Conservation (phyloP, 2,797 vertebrate species). For the Serranus cabrilla region DNA sequence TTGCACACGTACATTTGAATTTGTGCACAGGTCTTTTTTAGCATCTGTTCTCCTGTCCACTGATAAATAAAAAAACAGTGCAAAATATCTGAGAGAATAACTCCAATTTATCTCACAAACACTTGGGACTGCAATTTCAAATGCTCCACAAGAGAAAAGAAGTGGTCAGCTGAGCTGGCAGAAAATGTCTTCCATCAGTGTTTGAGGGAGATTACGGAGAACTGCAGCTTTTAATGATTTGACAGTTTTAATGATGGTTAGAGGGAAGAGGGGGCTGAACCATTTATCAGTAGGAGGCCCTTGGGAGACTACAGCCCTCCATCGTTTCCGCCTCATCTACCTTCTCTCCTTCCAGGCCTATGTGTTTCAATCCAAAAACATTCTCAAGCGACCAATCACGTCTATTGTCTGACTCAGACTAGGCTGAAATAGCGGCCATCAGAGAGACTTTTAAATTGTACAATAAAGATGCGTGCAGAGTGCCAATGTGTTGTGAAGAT, state of each 20-base stretch:
- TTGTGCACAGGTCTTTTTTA: conserved; percentile 3
- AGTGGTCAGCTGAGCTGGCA: conserved; percentile 11
- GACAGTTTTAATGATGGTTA: conserved; percentile 66
- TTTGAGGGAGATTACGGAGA: conserved; percentile 17
- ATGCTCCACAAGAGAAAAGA: conserved; percentile 21
- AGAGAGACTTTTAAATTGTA: conserved; percentile 10
- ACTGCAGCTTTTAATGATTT: conserved; percentile 55
- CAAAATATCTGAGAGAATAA: conserved; percentile 11
- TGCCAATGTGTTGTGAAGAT: conserved; percentile 13
- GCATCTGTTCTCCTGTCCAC: background rate
- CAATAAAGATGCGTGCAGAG: conserved; percentile 11
- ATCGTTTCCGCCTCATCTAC: conserved; percentile 44
- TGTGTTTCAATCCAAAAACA: conserved; percentile 31
- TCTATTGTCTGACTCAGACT: conserved; percentile 13
- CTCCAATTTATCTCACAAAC: conserved; percentile 35
- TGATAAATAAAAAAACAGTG: conserved; percentile 34
- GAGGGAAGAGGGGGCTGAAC: conserved; percentile 34
- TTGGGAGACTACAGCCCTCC: conserved; percentile 26
- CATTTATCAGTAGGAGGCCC: conserved; percentile 54
- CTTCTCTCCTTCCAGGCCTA: conserved; percentile 12
- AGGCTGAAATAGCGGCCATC: conserved; percentile 7
- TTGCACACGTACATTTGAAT: background rate
- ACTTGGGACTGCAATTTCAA: conserved; percentile 42
- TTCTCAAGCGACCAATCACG: conserved; percentile 28
- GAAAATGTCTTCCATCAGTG: conserved; percentile 24